A percentile compares a stretch with the other conserved stretches of the same genome.
Evolutionary conservation across 1,140 invertebrate species (phyloP).

Genomic region (Diorhabda elongata): DNA sequence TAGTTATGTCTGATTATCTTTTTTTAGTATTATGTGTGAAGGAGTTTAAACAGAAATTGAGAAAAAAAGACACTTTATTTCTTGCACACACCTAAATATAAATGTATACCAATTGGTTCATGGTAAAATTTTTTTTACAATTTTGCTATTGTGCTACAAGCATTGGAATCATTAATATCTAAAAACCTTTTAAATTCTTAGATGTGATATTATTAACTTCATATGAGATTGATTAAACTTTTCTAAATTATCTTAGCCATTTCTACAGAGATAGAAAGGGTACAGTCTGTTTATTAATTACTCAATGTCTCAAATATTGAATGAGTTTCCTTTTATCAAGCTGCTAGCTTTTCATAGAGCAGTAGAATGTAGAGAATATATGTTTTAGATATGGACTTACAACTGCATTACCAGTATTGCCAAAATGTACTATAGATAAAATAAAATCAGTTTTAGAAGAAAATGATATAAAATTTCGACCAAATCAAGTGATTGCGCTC

Average conservation of each 20-base stretch:
- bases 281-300: not conserved
- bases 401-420: constrained; percentile 14
- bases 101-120: no score
- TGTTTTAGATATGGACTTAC: constrained; percentile 17
- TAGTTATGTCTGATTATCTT: no score
- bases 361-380: not conserved
- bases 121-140: no score
- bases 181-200: no score
- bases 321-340: no score
- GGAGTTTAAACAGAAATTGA: no score
- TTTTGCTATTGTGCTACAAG: no score
- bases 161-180: no score
- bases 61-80: no score
- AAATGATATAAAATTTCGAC: constrained; percentile 7
- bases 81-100: no score
- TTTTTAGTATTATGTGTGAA: no score
- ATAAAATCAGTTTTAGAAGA: constrained; percentile 14
- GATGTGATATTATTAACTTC: not conserved
- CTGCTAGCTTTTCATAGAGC: no score
- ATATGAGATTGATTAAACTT: not conserved
- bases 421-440: constrained; percentile 15
- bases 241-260: not conserved
- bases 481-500: constrained; percentile 5
- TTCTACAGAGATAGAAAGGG: not conserved
- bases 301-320: not conserved